phyloP scores from a whole-genome alignment of 2,888 invertebrate genomes.

The Campoletis raptor region DNA sequence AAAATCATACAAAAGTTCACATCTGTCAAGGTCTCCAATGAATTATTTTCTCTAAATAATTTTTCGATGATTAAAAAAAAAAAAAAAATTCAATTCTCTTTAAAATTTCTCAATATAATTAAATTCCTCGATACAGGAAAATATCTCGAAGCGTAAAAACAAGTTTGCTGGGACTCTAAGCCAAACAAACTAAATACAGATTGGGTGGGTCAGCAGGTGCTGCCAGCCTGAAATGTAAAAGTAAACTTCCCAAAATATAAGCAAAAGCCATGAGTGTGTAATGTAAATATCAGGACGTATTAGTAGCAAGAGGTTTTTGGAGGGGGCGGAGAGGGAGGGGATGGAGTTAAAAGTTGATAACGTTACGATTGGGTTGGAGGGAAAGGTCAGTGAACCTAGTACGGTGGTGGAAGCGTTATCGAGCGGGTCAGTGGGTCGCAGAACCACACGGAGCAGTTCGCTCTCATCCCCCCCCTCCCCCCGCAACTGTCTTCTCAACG shows the following conservation, averaged over 20 bases:
- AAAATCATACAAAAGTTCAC: neutral
- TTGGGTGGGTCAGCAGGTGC: neutral
- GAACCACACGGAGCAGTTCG: slow-evolving; percentile 85
- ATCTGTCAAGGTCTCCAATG: neutral
- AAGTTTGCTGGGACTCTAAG: neutral
- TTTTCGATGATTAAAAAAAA: neutral
- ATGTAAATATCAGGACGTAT: neutral
- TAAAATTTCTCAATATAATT: neutral
- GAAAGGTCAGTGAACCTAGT: slow-evolving; percentile 83
- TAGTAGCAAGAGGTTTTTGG: neutral
- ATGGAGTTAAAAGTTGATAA: slow-evolving; percentile 45
- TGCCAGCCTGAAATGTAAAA: neutral
- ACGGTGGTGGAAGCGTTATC: slow-evolving; percentile 82
- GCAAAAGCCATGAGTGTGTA: neutral
- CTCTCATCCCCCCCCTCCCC: slow-evolving; percentile 73
- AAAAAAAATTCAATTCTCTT: neutral
- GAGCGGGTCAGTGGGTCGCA: slow-evolving; percentile 89
- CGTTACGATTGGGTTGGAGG: slow-evolving; percentile 77
- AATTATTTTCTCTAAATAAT: neutral
- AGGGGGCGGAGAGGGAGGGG: neutral
- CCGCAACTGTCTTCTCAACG: slow-evolving; percentile 60
- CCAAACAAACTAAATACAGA: neutral
- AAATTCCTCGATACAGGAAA: neutral
- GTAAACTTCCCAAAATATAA: neutral
- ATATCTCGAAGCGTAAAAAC: neutral